These are phyloP conservation scores for Mesochorus sp. DNA, from an alignment of 2,888 invertebrate genomes.

Conservation along the genomic window DNA sequence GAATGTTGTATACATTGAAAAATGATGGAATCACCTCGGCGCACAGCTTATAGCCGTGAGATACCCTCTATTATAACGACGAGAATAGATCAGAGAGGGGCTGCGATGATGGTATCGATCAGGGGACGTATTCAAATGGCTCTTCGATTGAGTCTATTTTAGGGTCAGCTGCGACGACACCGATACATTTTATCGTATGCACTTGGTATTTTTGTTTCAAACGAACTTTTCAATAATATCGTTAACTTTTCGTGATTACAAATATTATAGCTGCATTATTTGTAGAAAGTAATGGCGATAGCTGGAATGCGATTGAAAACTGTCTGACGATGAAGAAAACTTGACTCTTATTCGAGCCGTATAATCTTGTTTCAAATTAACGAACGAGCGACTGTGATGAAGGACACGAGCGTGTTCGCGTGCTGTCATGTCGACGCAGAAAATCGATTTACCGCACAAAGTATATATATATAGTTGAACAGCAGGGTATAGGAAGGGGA, in stretches of 20 bases:
- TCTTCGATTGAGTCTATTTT: neutral
- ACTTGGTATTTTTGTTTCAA: neutral
- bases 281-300: neutral
- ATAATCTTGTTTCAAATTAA: conserved; percentile 72
- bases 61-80: conserved; percentile 26
- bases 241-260: neutral
- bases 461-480: neutral
- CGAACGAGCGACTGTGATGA: conserved; percentile 54
- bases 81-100: conserved; percentile 50
- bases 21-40: conserved; percentile 17
- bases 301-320: neutral
- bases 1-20: neutral
- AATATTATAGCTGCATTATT: neutral
- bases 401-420: conserved; percentile 8
- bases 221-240: neutral
- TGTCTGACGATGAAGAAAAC: neutral
- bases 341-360: neutral
- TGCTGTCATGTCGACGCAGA: neutral
- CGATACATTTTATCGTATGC: too few relatives aligned
- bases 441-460: conserved; percentile 8
- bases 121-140: conserved; percentile 9
- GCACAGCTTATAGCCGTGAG: neutral
- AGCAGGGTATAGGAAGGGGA: neutral
- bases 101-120: conserved; percentile 54
- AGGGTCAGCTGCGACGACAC: neutral